Percentiles rank a stretch among this genome's conserved stretches.
These are phyloP conservation scores for Thymelicus acteon DNA, from an alignment of 2,888 invertebrate species.

Conservation along the genomic window DNA sequence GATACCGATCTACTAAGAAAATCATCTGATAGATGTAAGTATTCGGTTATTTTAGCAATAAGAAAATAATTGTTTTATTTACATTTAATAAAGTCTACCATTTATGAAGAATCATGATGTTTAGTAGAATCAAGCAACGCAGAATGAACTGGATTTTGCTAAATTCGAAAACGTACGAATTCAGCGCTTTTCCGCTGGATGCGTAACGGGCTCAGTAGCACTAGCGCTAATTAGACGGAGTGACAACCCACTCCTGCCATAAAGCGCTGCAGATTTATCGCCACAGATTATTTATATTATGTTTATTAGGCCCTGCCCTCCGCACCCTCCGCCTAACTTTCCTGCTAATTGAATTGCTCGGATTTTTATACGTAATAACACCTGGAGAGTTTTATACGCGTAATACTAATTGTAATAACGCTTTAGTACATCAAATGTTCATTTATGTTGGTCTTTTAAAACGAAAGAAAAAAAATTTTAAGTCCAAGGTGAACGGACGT, in stretches of 20 bases:
- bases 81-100: too few species aligned
- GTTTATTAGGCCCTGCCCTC: constrained; percentile 81
- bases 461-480: too few species aligned
- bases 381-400: constrained; percentile 63
- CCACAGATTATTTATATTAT: constrained; percentile 84
- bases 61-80: too few species aligned
- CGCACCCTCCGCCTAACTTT: constrained; percentile 72
- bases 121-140: background rate
- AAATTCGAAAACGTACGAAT: constrained; percentile 19
- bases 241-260: constrained; percentile 84
- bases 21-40: too few species aligned
- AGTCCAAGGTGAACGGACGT: too few species aligned
- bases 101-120: too few species aligned
- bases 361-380: constrained; percentile 77
- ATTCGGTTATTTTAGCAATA: too few species aligned
- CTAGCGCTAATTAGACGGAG: constrained; percentile 82
- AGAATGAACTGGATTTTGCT: background rate
- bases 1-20: too few species aligned
- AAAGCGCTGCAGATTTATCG: constrained; percentile 84
- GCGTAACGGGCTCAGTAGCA: constrained; percentile 58
- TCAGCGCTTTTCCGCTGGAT: constrained; percentile 51
- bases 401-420: constrained; percentile 43
- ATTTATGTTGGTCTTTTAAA: background rate
- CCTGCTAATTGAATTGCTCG: constrained; percentile 81
- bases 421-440: constrained; percentile 37